Conservation (phyloP, 2,113 vertebrate genomes). For the Pelecanus crispus region DNA sequence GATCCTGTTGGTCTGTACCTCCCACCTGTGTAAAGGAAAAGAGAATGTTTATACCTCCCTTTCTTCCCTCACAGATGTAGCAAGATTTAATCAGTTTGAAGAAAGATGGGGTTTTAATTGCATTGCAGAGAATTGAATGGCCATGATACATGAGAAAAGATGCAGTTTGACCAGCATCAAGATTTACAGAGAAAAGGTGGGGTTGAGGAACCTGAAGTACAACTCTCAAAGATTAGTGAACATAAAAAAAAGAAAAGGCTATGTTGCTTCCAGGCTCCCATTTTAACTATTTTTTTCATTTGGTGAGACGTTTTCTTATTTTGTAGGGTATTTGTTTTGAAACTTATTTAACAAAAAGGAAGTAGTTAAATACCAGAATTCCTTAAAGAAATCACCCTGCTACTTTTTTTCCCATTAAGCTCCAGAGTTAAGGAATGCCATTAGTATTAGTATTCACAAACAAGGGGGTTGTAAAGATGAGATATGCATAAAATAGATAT, state of each 20-base stretch:
- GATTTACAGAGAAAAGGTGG: not conserved
- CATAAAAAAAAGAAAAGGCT: not conserved
- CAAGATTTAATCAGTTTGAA: conserved; percentile 32
- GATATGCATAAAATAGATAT: not conserved
- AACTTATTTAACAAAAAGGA: not conserved
- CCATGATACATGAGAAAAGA: not conserved
- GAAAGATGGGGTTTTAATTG: conserved; percentile 30
- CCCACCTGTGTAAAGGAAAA: conserved; percentile 23
- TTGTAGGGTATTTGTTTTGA: not conserved
- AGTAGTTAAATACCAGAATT: not conserved
- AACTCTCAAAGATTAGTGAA: not conserved
- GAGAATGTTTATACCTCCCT: conserved; percentile 14
- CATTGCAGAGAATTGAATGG: not conserved
- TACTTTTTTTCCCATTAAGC: not conserved
- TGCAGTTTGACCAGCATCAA: not conserved
- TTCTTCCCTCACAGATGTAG: conserved; percentile 29
- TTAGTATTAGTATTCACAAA: not conserved
- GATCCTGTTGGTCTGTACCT: not conserved
- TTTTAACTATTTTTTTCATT: not conserved
- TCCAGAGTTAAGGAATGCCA: not conserved
- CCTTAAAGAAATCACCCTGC: not conserved
- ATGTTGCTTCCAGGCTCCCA: not conserved
- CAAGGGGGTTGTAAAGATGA: not conserved
- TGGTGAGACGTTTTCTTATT: not conserved
- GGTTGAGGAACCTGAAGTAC: not conserved